A percentile compares a stretch with the other conserved stretches of the same genome.
These are phyloP conservation scores for Alectura lathami DNA, from an alignment of 2,113 vertebrate genomes.

Conservation along the genomic window DNA sequence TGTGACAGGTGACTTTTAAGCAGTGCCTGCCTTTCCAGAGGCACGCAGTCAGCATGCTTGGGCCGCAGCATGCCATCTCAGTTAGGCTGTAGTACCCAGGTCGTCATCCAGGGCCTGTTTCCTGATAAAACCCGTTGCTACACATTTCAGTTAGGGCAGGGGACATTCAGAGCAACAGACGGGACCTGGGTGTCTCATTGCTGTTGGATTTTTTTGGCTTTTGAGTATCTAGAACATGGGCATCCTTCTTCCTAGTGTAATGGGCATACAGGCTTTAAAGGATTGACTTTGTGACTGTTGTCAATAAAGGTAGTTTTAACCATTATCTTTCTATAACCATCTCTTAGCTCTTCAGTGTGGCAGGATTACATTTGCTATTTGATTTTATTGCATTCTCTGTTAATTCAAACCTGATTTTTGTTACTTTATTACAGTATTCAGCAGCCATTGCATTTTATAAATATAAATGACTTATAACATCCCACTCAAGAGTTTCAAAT, in stretches of 20 bases:
- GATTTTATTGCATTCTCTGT: not conserved
- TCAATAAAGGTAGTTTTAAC: not conserved
- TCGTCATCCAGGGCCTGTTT: not conserved
- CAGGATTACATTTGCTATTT: not conserved
- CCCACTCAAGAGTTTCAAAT: too few relatives aligned
- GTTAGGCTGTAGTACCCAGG: not conserved
- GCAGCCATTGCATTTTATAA: not conserved
- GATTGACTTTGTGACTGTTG: not conserved
- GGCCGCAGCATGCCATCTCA: not conserved
- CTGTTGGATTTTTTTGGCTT: not conserved
- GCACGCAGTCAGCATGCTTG: not conserved
- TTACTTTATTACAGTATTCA: not conserved
- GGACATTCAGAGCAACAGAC: not conserved
- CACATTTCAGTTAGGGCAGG: not conserved
- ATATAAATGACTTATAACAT: not conserved
- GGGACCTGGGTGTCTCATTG: not conserved
- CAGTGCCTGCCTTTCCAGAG: not conserved
- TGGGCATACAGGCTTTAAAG: not conserved
- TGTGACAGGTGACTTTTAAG: not conserved
- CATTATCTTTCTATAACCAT: not conserved
- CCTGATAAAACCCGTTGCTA: not conserved
- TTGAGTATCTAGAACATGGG: not conserved
- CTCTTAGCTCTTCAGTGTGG: not conserved
- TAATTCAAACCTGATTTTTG: conserved; percentile 6
- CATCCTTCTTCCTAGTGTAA: not conserved